These are phyloP conservation scores for Vidua macroura DNA, from an alignment of 2,113 vertebrate genomes.

Conservation along the genomic window DNA sequence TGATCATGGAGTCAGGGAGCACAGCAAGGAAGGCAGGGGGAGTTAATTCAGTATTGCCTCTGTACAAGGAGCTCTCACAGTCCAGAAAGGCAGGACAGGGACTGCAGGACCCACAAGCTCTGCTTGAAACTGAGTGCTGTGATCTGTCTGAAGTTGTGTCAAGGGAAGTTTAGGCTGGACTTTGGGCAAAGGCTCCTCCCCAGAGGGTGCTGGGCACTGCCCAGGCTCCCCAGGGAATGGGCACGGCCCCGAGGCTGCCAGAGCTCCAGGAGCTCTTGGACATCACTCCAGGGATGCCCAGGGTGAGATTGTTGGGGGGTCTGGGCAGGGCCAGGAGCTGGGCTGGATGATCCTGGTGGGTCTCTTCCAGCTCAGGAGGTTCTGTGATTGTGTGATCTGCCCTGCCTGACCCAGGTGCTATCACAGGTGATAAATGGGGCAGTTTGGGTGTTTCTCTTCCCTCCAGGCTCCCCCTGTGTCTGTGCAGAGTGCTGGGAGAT, in stretches of 20 bases:
- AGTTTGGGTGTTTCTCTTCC: not conserved
- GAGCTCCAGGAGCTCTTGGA: not conserved
- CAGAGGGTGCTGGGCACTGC: not conserved
- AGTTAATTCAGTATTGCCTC: conserved; percentile 5
- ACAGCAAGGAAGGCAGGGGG: not conserved
- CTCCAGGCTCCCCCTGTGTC: not conserved
- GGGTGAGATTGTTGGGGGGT: not conserved
- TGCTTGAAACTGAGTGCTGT: not conserved
- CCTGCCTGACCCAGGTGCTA: not conserved
- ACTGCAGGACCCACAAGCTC: not conserved
- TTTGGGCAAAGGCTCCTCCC: rapidly evolving
- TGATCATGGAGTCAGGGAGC: conserved; percentile 25
- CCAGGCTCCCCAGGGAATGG: not conserved
- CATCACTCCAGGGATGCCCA: not conserved
- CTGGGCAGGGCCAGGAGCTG: not conserved
- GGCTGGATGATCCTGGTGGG: not conserved
- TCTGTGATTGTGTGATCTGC: not conserved
- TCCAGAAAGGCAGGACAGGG: not conserved
- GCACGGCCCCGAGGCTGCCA: not conserved
- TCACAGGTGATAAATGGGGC: not conserved
- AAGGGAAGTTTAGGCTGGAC: not conserved
- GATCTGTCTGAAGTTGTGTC: not conserved
- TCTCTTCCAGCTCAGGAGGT: not conserved
- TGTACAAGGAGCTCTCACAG: not conserved
- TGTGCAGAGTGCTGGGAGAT: not conserved